These are phyloP conservation scores for Proterorhinus semilunaris DNA, from an alignment of 2,113 vertebrate genomes.

Conservation along the genomic window DNA sequence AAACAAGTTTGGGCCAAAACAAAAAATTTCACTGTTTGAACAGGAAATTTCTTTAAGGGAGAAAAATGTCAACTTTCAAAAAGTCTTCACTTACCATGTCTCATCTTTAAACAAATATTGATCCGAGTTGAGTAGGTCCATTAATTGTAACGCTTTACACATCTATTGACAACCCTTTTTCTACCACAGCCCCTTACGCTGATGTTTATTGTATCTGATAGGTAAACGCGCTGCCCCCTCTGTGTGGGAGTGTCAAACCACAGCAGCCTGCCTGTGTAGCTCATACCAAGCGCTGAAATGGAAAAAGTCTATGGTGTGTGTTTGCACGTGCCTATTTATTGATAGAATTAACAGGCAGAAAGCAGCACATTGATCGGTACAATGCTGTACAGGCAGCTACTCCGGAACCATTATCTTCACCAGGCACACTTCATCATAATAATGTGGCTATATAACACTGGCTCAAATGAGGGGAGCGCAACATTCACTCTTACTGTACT, in stretches of 20 bases:
- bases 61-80: too few relatives aligned
- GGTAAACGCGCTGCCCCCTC: constrained; percentile 43
- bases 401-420: constrained; percentile 34
- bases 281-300: constrained; percentile 7
- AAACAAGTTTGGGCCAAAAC: too few relatives aligned
- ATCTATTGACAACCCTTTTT: constrained; percentile 19
- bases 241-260: constrained; percentile 11
- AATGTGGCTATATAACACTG: neutral
- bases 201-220: constrained; percentile 46
- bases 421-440: constrained; percentile 1
- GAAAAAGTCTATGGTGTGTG: constrained; percentile 15
- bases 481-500: too few relatives aligned
- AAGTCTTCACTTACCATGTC: too few relatives aligned
- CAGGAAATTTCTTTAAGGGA: too few relatives aligned
- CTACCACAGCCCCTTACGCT: constrained; percentile 20
- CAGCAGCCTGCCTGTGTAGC: constrained; percentile 34
- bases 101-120: too few relatives aligned
- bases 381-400: constrained; percentile 17
- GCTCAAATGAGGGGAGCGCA: neutral
- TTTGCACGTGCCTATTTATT: constrained; percentile 10
- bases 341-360: constrained; percentile 46
- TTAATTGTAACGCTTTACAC: too few relatives aligned
- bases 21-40: too few relatives aligned
- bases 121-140: too few relatives aligned
- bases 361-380: constrained; percentile 29